Base-by-base conservation (phyloP, 2,113 vertebrate species). In the Cebus imitator region DNA sequence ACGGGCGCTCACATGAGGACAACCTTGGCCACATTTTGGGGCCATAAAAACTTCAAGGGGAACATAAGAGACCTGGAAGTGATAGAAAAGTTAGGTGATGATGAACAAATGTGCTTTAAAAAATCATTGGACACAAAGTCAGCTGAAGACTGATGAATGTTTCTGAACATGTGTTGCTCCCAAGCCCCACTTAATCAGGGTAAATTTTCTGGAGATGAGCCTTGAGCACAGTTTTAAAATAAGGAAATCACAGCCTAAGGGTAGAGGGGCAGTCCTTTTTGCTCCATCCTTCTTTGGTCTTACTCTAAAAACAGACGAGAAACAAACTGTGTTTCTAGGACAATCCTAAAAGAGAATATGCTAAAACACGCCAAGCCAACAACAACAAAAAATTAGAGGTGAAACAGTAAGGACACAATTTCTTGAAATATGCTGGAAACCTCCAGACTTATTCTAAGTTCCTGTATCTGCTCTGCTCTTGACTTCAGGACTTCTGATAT, bases 121-220 rank as follows among this genome's bases (percentile, higher is more conserved):
- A 89, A 93, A 21, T 84, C 82, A 95, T 11, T 70, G 50, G 16
- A 66, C 79, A 75, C 32, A 80, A 96, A 96, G 90, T 92, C 82
- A 89, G 37, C 91, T 94, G 81, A 92, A 80, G 70, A 70, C 50
- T 48, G 32, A 95, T 50, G 87, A 90, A 80, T 5, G n/a, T 45
- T 76, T 55, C 21, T 13, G 25, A 43, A 61, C 58, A 43, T 6
- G 17, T 43, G 57, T 72, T 94, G 12, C 37, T 85, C 57, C 84
- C 52, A 78, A 94, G 25, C 64, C 58, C 64, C 58, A 50, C 30
- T 48, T 79, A 45, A 92, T 76, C 32, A 48, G 57, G 76, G 85
- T 55, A 45, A n/a, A 27, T 87, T 94, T 92, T 96, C 57, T 66
- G n/a, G n/a, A 95, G 55, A 79, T 58, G 92, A 93, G 40, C 52